Evolutionary conservation across 2,888 invertebrate species (phyloP), one percentile per base, ranked within the genome.

Genomic region (Synanthedon andrenaeformis): DNA sequence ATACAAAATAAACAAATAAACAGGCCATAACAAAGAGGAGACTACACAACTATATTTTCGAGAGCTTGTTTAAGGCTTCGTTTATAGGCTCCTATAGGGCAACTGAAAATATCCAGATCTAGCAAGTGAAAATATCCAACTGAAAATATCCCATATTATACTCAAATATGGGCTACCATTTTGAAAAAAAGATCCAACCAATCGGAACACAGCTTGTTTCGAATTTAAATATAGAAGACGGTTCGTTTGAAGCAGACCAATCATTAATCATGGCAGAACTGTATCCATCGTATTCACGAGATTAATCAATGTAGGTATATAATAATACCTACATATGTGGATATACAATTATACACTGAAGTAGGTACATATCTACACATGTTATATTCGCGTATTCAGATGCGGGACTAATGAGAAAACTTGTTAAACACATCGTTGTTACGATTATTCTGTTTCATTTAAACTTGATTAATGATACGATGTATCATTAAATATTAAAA

Each of bases 161-260:
- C 76, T 79, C 74, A 70, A 79, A 81, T 74, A 75, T 82, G 69
- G 75, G 74, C 79, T 79, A 76, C 82, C 82, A 83, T 82, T 76
- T 77, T 76, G 75, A 69, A 81, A 80, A 79, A 79, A 75, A 10
- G 2, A 73, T 54, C 62, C 55, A 55, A 71, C 86, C 84, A 85
- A 85, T 83, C 64, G 65, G 69, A 75, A 45, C 45, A 14, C 45
- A 45, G 45, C 45, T 63, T 63, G 56, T 60, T 61, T 74, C 70
- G 62, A 74, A 76, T 79, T 81, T 74, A 67, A 72, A 85, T 82
- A 83, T 83, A 84, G 82, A 80, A 74, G 45, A 45, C 45, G 45
- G 49, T 49, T 49, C 49, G 17, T 49, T 49, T 49, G 49, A 49
- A 49, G 45, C 45, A 14, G 14, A 45, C 45, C 68, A 71, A 72